phyloP scores from a whole-genome alignment of 2,113 vertebrate species.

The Gambusia holbrooki region DNA sequence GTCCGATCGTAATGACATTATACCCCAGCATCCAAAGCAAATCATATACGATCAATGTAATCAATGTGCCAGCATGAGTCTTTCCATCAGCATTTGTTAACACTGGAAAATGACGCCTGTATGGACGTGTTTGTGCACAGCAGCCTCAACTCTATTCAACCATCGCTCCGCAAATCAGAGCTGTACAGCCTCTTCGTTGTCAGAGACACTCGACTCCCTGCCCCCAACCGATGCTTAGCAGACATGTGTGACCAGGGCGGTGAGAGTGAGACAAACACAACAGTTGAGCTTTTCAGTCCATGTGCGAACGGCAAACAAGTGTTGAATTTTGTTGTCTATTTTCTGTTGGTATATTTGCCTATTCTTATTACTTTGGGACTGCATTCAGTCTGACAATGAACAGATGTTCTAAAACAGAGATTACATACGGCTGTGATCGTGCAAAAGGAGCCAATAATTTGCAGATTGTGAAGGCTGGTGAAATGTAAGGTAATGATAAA shows the following conservation, averaged over 20 bases:
- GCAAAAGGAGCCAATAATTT: not conserved
- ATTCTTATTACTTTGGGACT: slow-evolving; percentile 10
- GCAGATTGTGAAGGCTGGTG: not conserved
- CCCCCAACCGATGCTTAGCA: slow-evolving; percentile 6
- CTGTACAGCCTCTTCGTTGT: slow-evolving; percentile 14
- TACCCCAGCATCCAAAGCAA: slow-evolving; percentile 63
- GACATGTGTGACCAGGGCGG: not conserved
- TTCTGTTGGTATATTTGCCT: slow-evolving; percentile 10
- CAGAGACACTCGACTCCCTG: slow-evolving; percentile 20
- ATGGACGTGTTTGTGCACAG: slow-evolving; percentile 4
- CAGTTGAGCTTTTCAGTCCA: slow-evolving; percentile 11
- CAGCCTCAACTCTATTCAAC: slow-evolving; percentile 13
- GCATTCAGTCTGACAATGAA: not conserved
- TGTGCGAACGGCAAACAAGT: slow-evolving; percentile 10
- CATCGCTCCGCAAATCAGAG: slow-evolving; percentile 32
- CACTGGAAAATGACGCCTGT: slow-evolving; percentile 51
- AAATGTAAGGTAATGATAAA: not conserved
- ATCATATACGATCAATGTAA: slow-evolving; percentile 70
- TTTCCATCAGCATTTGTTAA: slow-evolving; percentile 68
- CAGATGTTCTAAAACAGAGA: slow-evolving; percentile 1
- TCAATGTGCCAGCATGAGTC: slow-evolving; percentile 71
- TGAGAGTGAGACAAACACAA: slow-evolving; percentile 5
- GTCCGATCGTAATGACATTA: slow-evolving; percentile 69
- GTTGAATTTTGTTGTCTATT: slow-evolving; percentile 1
- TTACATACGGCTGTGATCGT: not conserved